phyloP scores from a whole-genome alignment of 1,140 invertebrate species.

The Scaptomyza graminum region DNA sequence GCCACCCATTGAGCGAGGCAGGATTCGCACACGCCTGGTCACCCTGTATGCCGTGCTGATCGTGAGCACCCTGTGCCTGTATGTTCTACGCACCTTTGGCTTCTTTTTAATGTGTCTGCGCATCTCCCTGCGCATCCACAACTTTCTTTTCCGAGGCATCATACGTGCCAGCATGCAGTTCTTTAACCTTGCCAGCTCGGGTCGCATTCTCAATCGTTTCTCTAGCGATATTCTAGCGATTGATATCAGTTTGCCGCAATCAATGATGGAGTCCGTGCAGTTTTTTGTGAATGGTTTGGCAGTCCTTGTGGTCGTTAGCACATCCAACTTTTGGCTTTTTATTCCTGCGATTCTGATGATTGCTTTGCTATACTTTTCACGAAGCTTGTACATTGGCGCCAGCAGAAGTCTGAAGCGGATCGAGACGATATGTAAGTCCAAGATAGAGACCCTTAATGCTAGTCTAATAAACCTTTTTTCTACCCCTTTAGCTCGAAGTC shows the following conservation, averaged over 20 bases:
- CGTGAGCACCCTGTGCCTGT: constrained; percentile 63
- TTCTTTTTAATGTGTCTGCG: constrained; percentile 92
- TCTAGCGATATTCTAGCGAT: constrained; percentile 93
- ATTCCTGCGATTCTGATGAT: constrained; percentile 89
- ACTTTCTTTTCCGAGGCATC: constrained; percentile 92
- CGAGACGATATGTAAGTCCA: constrained; percentile 89
- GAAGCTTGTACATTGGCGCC: constrained; percentile 90
- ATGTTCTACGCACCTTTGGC: constrained; percentile 86
- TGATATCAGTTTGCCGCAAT: constrained; percentile 92
- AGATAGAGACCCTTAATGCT: too few relatives aligned
- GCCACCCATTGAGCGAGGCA: constrained; percentile 46
- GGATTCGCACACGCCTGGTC: constrained; percentile 52
- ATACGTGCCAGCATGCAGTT: constrained; percentile 93
- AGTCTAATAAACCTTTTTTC: too few relatives aligned
- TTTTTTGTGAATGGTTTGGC: constrained; percentile 88
- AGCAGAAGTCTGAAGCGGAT: constrained; percentile 92
- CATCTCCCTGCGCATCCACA: constrained; percentile 92
- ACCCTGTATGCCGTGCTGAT: constrained; percentile 67
- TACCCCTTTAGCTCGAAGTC: constrained; percentile 89
- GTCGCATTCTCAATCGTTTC: constrained; percentile 93
- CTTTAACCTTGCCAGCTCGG: constrained; percentile 93
- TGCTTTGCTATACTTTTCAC: constrained; percentile 87
- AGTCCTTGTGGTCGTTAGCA: constrained; percentile 88
- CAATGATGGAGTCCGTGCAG: constrained; percentile 89
- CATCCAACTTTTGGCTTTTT: constrained; percentile 91